These are phyloP conservation scores for Collichthys lucidus DNA, from an alignment of 2,113 vertebrate species.

Conservation along the genomic window DNA sequence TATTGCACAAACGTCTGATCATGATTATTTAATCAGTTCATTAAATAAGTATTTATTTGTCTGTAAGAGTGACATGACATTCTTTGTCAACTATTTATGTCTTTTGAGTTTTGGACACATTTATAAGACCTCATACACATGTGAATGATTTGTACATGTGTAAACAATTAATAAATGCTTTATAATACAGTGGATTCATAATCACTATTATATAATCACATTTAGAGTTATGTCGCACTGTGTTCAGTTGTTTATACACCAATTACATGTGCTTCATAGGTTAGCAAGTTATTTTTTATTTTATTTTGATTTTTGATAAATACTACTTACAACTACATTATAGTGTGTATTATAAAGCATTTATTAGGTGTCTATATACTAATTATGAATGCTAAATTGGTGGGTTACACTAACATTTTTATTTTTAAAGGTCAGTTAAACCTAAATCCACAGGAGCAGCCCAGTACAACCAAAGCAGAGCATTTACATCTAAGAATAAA, in stretches of 20 bases:
- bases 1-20: neutral
- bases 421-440: neutral
- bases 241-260: neutral
- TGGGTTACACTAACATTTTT: neutral
- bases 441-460: neutral
- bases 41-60: neutral
- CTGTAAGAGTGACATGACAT: neutral
- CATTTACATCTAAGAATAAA: slow-evolving; percentile 52
- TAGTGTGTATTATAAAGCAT: neutral
- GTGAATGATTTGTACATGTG: neutral
- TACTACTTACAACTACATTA: neutral
- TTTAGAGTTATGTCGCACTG: neutral
- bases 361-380: neutral
- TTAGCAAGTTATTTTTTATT: too few species aligned
- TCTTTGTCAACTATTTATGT: neutral
- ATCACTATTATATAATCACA: too few species aligned
- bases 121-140: neutral
- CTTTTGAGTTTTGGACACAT: neutral
- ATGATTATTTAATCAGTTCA: neutral
- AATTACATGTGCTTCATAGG: neutral
- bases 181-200: neutral
- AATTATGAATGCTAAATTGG: neutral
- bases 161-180: neutral
- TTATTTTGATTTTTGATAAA: too few species aligned
- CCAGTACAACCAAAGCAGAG: neutral